Conservation (phyloP, 2,113 vertebrate genomes). For the Motacilla tschutschensis region DNA sequence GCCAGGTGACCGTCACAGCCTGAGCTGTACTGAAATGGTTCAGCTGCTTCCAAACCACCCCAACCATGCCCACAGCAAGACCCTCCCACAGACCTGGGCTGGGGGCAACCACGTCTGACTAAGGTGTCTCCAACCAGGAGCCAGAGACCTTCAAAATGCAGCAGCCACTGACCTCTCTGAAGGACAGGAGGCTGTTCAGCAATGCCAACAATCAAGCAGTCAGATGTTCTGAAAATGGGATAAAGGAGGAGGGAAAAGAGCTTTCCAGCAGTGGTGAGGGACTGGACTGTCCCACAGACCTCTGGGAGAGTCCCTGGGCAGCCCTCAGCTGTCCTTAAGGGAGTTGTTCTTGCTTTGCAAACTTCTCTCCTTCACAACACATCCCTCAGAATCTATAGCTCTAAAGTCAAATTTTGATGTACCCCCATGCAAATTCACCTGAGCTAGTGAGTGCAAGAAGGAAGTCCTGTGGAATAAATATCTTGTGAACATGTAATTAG, state of each 20-base stretch:
- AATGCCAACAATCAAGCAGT: neutral
- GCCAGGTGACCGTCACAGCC: neutral
- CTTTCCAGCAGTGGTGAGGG: neutral
- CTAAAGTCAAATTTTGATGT: neutral
- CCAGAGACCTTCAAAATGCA: neutral
- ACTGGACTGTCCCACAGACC: accelerated
- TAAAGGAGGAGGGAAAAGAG: neutral
- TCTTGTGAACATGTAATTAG: neutral
- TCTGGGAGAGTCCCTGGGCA: neutral
- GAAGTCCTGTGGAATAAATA: neutral
- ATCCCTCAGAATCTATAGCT: neutral
- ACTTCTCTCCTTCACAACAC: neutral
- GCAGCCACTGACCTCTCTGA: neutral
- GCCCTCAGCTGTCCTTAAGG: neutral
- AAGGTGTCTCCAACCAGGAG: neutral
- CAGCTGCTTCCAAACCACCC: neutral
- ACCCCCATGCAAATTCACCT: neutral
- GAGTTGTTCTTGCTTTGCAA: neutral
- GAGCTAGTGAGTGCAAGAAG: neutral
- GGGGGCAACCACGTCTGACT: neutral
- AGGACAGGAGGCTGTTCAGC: neutral
- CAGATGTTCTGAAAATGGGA: neutral
- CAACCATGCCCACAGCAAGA: neutral
- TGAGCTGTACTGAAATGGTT: neutral
- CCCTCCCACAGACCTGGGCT: accelerated